These are phyloP conservation scores for Eumaeus atala DNA, from an alignment of 1,140 invertebrate species.

Conservation along the genomic window DNA sequence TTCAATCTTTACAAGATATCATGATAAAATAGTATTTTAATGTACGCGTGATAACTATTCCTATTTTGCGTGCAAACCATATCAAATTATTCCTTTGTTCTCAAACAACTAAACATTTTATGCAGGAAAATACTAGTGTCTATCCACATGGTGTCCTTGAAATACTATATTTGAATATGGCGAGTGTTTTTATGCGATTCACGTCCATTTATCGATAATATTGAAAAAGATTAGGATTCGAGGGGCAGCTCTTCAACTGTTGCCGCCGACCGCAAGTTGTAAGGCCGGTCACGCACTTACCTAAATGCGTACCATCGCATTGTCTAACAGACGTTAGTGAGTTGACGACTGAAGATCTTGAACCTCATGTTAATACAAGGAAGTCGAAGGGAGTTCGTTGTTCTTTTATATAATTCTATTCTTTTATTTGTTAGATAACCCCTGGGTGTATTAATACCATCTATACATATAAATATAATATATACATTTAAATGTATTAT, in stretches of 20 bases:
- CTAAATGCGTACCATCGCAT: constrained; percentile 53
- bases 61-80: not conserved
- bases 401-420: too few relatives aligned
- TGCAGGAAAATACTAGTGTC: not conserved
- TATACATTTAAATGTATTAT: too few relatives aligned
- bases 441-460: too few relatives aligned
- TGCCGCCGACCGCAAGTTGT: constrained; percentile 36
- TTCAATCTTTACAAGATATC: too few relatives aligned
- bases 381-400: too few relatives aligned
- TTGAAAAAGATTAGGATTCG: constrained; percentile 18
- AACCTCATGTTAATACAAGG: too few relatives aligned
- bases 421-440: too few relatives aligned
- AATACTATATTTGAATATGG: constrained; percentile 2
- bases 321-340: constrained; percentile 26
- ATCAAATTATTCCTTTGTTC: not conserved
- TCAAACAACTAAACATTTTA: not conserved
- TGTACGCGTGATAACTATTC: not conserved
- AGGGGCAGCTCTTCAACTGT: constrained; percentile 19
- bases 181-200: not conserved
- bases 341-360: not conserved
- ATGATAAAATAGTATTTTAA: too few relatives aligned
- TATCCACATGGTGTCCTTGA: not conserved
- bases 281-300: constrained; percentile 61
- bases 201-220: constrained; percentile 28
- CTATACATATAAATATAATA: too few relatives aligned